phyloP scores from a whole-genome alignment of 2,888 invertebrate species.

The Corythucha ciliata region DNA sequence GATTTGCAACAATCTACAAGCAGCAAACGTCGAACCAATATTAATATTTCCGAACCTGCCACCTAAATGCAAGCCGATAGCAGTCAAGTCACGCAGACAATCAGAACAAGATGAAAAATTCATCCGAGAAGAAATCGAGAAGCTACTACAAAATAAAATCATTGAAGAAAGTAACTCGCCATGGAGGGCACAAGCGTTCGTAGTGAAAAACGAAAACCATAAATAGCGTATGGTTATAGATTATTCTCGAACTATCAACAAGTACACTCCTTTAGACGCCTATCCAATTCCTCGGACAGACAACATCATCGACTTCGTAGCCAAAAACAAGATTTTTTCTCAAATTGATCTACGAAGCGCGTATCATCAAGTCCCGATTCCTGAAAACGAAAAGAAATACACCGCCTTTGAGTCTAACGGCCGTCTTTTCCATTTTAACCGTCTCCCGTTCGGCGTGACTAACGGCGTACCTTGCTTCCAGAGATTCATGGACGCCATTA shows the following conservation, averaged over 20 bases:
- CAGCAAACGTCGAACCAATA: neutral
- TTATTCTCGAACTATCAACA: slow-evolving; percentile 3
- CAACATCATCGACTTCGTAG: neutral
- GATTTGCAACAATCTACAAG: no score
- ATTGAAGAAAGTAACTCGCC: slow-evolving; percentile 13
- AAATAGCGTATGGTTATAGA: neutral
- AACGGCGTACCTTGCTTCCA: neutral
- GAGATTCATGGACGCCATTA: neutral
- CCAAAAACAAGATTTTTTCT: neutral
- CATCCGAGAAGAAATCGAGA: slow-evolving; percentile 1
- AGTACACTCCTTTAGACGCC: neutral
- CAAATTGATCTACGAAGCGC: slow-evolving; percentile 1
- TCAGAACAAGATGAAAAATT: neutral
- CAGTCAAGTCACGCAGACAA: slow-evolving; percentile 3
- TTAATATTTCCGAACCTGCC: slow-evolving; percentile 1
- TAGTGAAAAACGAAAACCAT: slow-evolving; percentile 5
- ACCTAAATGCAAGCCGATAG: slow-evolving; percentile 7
- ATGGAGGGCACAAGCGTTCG: slow-evolving; percentile 14
- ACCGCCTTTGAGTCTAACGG: neutral
- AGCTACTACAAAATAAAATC: slow-evolving; percentile 1
- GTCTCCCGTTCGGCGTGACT: neutral
- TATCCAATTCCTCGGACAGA: neutral
- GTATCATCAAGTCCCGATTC: slow-evolving; percentile 5
- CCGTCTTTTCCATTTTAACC: neutral
- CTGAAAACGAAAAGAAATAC: neutral